Conservation (phyloP, 2,797 vertebrate genomes). For the Clarias platycephalus region DNA sequence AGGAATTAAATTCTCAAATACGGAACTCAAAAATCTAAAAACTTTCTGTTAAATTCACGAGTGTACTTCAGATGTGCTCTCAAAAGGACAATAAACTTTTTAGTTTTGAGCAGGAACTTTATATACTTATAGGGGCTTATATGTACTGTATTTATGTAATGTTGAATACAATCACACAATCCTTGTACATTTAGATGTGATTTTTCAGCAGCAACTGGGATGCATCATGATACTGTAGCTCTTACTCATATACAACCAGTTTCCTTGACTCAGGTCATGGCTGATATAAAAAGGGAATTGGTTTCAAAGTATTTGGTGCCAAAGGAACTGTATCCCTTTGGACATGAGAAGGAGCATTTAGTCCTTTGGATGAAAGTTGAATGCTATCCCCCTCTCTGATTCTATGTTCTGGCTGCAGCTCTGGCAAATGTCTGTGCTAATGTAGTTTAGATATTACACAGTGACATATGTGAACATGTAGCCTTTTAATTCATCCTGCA, state of each 20-base stretch:
- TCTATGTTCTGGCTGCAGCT: not conserved
- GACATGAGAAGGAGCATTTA: not conserved
- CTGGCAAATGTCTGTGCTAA: not conserved
- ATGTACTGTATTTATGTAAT: not conserved
- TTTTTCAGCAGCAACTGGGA: not conserved
- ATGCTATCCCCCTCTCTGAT: not conserved
- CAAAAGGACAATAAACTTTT: not conserved
- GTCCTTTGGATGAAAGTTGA: not conserved
- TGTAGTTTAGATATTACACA: constrained; percentile 6
- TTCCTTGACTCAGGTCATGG: not conserved
- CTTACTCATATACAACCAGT: not conserved
- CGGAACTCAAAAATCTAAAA: not conserved
- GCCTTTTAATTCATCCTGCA: constrained; percentile 39
- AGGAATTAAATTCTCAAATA: not conserved
- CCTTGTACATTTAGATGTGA: not conserved
- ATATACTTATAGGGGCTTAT: no score
- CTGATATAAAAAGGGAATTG: not conserved
- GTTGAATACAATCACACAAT: not conserved
- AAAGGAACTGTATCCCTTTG: not conserved
- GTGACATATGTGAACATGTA: constrained; percentile 22
- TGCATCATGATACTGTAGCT: not conserved
- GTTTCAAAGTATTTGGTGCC: not conserved
- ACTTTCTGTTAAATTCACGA: not conserved
- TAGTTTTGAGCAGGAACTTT: not conserved
- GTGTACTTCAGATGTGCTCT: not conserved